Base-by-base conservation (phyloP, 1,140 invertebrate species). In the Rhagoletis zephyria region DNA sequence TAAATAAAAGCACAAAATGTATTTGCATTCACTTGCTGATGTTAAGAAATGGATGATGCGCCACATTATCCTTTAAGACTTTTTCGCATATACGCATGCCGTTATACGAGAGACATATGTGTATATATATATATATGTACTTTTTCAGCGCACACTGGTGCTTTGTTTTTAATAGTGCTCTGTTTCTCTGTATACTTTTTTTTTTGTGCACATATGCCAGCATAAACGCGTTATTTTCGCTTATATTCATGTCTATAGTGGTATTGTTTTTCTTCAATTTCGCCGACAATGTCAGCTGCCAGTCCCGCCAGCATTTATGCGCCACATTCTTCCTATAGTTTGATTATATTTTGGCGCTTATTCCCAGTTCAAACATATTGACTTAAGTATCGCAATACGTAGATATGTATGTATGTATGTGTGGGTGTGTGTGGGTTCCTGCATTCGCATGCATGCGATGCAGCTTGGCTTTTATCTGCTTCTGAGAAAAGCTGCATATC, bases 51-150 rank as follows among this genome's bases (percentile, higher is more conserved):
- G 70, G 7, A 67, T 67, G 65, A 40, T 74, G 16, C 45, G 45
- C 42, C 42, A 81, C 74, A 56, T 81, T 81, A 81, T 81, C 74
- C 74, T 81, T 81, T 51, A 56, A n/a, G 45, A 56, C 42, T 51
- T 77, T 77, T 56, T 56, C 48, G 19, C 42, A 5, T 48, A 56
- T 56, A 10, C n/a, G 19, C 10, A 56, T 30, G 4, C 2, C 3
- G 42, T 30, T 81, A 42, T 16, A 7, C 19, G n/a, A 16, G 48
- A 10, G 0, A 30, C 30, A 16, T 40, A 30, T 67, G 9, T 64
- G 1, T 64, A 16, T 64, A n/a, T 64, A 16, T 64, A n/a, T 77
- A 30, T 30, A 48, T 16, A 5, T 48, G 12, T 77, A 12, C 45
- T 30, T 30, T 14, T 77, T 77, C 16, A n/a, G 14, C 9, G 40